phyloP scores from a whole-genome alignment of 2,888 invertebrate genomes.

The Zygogramma bicolorata region DNA sequence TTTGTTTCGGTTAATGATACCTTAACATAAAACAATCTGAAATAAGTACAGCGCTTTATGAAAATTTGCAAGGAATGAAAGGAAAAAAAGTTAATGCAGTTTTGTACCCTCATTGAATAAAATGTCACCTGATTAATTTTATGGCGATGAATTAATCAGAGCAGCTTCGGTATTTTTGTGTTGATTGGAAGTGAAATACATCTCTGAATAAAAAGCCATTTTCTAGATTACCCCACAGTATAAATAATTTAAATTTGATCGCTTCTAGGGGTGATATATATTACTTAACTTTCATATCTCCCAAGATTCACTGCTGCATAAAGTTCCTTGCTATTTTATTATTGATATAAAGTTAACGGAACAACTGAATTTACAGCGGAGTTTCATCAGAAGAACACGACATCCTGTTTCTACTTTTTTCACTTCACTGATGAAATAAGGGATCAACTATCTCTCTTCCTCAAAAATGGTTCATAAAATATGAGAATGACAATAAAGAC shows the following conservation, averaged over 20 bases:
- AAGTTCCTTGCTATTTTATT: neutral
- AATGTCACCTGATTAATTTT: no score
- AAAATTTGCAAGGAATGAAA: no score
- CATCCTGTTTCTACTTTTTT: neutral
- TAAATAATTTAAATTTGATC: neutral
- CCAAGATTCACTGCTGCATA: neutral
- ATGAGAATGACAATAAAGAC: no score
- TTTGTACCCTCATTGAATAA: no score
- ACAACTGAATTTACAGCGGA: neutral
- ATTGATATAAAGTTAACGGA: neutral
- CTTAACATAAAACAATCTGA: no score
- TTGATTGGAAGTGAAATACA: neutral
- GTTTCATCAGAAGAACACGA: neutral
- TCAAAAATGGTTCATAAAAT: no score
- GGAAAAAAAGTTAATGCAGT: no score
- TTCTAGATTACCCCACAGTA: neutral
- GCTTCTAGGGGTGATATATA: neutral
- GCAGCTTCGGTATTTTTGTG: no score
- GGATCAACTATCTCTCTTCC: no score
- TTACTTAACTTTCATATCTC: neutral
- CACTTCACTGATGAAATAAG: neutral
- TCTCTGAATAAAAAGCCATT: neutral
- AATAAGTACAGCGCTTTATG: no score
- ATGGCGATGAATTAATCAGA: no score
- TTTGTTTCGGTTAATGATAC: no score